phyloP scores from a whole-genome alignment of 2,113 vertebrate genomes.

The Bagarius yarrelli region DNA sequence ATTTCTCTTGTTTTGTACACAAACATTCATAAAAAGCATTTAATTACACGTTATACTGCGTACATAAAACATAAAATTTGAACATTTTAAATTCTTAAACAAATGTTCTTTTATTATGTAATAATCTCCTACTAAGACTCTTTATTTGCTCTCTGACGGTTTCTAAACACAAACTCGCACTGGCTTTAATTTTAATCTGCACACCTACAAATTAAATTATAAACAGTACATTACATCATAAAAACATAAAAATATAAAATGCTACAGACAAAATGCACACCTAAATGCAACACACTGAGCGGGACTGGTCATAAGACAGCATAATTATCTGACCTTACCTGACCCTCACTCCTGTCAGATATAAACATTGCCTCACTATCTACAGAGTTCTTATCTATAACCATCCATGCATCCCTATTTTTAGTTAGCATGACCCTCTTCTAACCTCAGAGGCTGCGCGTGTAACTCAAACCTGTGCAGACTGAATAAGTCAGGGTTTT shows the following conservation, averaged over 20 bases:
- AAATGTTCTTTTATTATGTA: too few species aligned
- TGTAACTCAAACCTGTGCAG: constrained; percentile 41
- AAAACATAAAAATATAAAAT: not conserved
- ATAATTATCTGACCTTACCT: constrained; percentile 52
- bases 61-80: too few species aligned
- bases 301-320: constrained; percentile 40
- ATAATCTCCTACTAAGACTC: not conserved
- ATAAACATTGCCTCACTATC: constrained; percentile 59
- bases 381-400: constrained; percentile 45
- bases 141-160: not conserved
- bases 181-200: not conserved
- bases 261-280: not conserved
- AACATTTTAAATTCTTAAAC: too few species aligned
- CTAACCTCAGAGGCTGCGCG: constrained; percentile 45
- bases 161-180: not conserved
- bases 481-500: constrained; percentile 38
- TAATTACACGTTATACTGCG: too few species aligned
- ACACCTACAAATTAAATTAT: not conserved
- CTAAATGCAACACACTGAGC: not conserved
- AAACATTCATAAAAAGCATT: too few species aligned
- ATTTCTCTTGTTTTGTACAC: too few species aligned
- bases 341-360: constrained; percentile 58
- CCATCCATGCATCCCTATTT: constrained; percentile 55
- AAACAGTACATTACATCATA: not conserved
- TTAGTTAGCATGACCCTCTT: constrained; percentile 57